Conservation (phyloP, 2,113 vertebrate genomes). For the Nothoprocta pentlandii region DNA sequence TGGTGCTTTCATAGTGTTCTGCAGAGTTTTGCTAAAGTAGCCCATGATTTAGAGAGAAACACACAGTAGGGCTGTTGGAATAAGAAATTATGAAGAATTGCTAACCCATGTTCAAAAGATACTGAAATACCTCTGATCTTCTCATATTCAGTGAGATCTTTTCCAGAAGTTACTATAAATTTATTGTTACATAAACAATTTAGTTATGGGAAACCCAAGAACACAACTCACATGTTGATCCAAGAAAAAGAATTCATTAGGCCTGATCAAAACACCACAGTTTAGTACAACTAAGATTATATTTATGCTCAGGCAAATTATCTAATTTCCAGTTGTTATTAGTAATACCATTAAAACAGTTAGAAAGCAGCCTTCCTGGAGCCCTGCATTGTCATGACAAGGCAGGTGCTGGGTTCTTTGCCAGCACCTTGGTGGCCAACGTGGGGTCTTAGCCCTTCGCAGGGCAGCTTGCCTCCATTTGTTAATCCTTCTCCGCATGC, state of each 20-base stretch:
- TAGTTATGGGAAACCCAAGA: background rate
- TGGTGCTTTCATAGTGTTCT: conserved; percentile 62
- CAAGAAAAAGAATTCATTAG: background rate
- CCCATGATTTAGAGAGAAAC: background rate
- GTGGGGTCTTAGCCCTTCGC: background rate
- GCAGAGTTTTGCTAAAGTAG: conserved; percentile 25
- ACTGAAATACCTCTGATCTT: conserved; percentile 9
- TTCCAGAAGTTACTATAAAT: background rate
- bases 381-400: background rate
- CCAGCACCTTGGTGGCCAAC: fast-evolving
- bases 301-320: background rate
- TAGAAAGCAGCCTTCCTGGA: background rate
- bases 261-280: background rate
- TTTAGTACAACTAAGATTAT: background rate
- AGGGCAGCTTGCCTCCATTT: background rate
- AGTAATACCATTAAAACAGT: background rate
- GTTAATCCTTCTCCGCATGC: background rate
- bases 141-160: background rate
- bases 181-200: background rate
- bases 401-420: background rate
- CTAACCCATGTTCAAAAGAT: conserved; percentile 13
- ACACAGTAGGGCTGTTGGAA: conserved; percentile 5
- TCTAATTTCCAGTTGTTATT: background rate
- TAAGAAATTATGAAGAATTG: conserved; percentile 22
- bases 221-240: background rate